Evolutionary conservation across 2,888 invertebrate genomes (phyloP).

Genomic region (Calliopum simillimum): DNA sequence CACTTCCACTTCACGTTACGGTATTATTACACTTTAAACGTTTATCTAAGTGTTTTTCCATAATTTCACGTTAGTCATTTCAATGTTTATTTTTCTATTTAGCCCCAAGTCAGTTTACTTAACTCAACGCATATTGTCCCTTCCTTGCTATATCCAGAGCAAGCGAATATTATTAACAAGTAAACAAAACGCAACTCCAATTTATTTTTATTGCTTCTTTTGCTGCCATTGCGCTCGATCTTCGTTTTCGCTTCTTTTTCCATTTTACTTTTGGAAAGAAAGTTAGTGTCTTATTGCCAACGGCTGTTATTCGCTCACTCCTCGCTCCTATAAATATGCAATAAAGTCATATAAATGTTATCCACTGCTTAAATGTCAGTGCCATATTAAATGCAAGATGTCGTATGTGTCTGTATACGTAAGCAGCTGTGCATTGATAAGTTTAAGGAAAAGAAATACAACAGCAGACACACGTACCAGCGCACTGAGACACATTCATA

Average conservation of each 20-base stretch:
- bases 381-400: slow-evolving; percentile 29
- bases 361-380: slow-evolving; percentile 27
- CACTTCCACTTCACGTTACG: too few species aligned
- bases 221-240: not conserved
- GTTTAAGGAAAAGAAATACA: too few species aligned
- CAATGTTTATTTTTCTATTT: too few species aligned
- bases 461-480: too few species aligned
- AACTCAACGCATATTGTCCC: not conserved
- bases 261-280: not conserved
- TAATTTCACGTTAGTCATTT: too few species aligned
- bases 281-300: not conserved
- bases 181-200: slow-evolving; percentile 29
- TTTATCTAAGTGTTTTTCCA: too few species aligned
- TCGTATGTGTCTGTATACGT: slow-evolving; percentile 1
- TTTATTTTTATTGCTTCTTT: slow-evolving; percentile 50
- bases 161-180: slow-evolving; percentile 11
- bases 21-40: too few species aligned
- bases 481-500: too few species aligned
- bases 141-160: not conserved
- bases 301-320: slow-evolving; percentile 25
- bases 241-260: not conserved
- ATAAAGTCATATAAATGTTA: slow-evolving; percentile 43
- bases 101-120: not conserved
- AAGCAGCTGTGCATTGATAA: not conserved
- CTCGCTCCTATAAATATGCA: slow-evolving; percentile 43